Base-by-base conservation (phyloP, 2,113 vertebrate species). In the Parotia lawesii region DNA sequence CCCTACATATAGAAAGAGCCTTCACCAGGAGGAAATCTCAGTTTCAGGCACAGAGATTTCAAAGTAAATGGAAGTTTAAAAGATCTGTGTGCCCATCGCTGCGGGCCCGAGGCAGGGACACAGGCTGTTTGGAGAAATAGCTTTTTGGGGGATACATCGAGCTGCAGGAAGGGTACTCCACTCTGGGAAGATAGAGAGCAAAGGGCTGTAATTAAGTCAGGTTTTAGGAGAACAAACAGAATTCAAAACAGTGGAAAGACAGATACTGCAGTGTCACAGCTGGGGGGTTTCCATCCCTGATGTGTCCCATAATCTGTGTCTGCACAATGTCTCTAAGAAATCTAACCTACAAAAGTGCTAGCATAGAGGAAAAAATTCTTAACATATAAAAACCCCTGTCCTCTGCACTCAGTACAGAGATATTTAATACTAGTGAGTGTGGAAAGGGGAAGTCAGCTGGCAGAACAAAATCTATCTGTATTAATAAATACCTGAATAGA, bases 351-450 rank as follows among this genome's bases (percentile, higher is more conserved):
- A 15, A 31, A 88, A 64, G n/a, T 29, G 38, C 21, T 47, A 50
- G 51, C 31, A 92, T 40, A 78, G 27, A 73, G 73, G 12, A 54
- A 87, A 69, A 45, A 51, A 35, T 1, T 35, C n/a, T 17, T n/a
- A 33, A 50, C 2, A 2, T 15, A 12, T 6, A 56, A 62, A n/a
- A 15, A 1, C 0, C 12, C 2, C 0, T 9, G 44, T 73, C 40
- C 76, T 71, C 31, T 74, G 57, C 51, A 67, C 21, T 66, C 9
- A 2, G 11, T 31, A 48, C 12, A 87, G 70, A 90, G 44, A 48
- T 61, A 45, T 71, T 67, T 81, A 72, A 57, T 24, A 60, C 11
- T n/a, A 61, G 57, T 71, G 22, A 56, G 37, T 40, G 45, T 53
- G 40, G 70, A 69, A 58, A 61, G 33, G 10, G 15, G 45, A 89